Conservation (phyloP, 2,888 invertebrate species). For the Caenorhabditis imperialis region DNA sequence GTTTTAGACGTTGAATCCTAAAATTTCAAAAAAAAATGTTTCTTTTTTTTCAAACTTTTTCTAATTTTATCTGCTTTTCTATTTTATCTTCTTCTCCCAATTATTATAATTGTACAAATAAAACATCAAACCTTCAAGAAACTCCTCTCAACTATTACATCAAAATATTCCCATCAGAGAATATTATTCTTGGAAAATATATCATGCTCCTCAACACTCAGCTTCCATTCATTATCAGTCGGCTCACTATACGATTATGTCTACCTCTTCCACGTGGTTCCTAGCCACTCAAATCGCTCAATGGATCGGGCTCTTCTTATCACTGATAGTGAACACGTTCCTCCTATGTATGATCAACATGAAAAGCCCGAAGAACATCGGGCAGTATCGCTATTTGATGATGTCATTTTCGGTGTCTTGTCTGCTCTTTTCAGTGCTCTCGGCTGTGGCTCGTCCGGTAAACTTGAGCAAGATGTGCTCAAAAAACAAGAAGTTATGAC, state of each 20-base stretch:
- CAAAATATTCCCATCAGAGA: no score
- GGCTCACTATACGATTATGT: no score
- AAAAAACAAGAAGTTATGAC: neutral
- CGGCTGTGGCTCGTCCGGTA: constrained; percentile 6
- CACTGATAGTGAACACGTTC: constrained; percentile 10
- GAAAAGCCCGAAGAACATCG: constrained; percentile 28
- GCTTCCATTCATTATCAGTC: no score
- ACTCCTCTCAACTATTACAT: neutral
- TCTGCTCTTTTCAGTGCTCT: constrained; percentile 12
- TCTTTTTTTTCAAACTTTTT: neutral
- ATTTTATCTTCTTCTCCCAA: neutral
- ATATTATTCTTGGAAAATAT: no score
- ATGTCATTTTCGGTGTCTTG: constrained; percentile 23
- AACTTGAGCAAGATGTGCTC: neutral
- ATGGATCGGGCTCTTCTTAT: constrained; percentile 12
- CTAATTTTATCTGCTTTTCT: neutral
- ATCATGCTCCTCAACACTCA: no score
- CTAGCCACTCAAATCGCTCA: constrained; percentile 8
- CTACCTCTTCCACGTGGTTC: no score
- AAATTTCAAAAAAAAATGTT: no score
- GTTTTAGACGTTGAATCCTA: no score
- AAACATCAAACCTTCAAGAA: neutral
- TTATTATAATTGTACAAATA: constrained; percentile 22
- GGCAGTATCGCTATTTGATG: constrained; percentile 32
- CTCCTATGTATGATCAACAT: constrained; percentile 13